Base-by-base conservation (phyloP, 2,113 vertebrate species). In the Accipiter virgatus region DNA sequence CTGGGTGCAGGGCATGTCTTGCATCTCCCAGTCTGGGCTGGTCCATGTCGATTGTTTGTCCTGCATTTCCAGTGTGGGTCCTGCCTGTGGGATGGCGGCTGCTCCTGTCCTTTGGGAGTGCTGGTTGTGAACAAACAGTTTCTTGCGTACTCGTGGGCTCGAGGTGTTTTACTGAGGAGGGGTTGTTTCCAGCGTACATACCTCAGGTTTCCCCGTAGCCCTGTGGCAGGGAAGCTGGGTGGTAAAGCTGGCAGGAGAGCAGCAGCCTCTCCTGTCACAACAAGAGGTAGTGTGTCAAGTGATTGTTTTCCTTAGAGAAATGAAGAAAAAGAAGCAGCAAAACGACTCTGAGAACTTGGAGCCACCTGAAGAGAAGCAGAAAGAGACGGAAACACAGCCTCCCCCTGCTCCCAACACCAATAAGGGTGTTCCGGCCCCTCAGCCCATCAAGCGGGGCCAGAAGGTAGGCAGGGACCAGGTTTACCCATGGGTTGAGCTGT, bases 291-390 rank as follows among this genome's bases (percentile, higher is more conserved):
- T 9, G 18, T 20, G 5, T 5, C 36, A 34, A 40, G 53, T 13
- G 42, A 11, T 61, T 7, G 10, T 36, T 95, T 88, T 91, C 68
- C 56, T 40, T 56, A 99, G 99, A 85, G 99, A 99, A 92, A 99
- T 99, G 96, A 99, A 99, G 97, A 99, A 99, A 96, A 99, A 98
- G 97, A 98, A 98, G 88, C 97, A 99, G 97, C 98, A 98, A 79
- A 98, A 97, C 25, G 97, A 94, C 61, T 42, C 55, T 6, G 98
- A 98, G 23, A 97, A 95, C 80, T 65, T 81, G 10, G 98, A 98
- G 79, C 75, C 82, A 3, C 34, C 81, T 3, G 98, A 98, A 16
- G 96, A 83, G 89, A 98, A 96, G 90, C 97, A 98, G 66, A 98
- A 97, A 91, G 97, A 97, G 11, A 77, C 31, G 2, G 71, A 91